Percentiles rank a stretch among this genome's conserved stretches.
phyloP scores from a whole-genome alignment of 2,888 invertebrate genomes.

The Tetanocera ferruginea region DNA sequence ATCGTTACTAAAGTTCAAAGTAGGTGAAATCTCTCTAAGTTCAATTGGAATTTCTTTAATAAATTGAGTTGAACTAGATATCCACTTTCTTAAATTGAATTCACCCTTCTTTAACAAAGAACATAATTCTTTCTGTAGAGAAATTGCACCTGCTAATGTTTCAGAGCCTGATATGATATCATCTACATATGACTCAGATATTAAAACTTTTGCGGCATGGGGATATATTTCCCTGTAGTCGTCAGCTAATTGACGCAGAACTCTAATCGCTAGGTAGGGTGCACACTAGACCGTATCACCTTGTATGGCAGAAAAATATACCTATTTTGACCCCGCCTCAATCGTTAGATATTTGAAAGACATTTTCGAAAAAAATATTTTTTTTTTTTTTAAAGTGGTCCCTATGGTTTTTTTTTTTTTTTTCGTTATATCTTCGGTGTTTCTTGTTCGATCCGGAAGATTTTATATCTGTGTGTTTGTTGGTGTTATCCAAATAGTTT shows the following conservation, averaged over 20 bases:
- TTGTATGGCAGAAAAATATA: too few species aligned
- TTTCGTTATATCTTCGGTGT: too few species aligned
- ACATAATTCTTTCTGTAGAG: conserved; percentile 32
- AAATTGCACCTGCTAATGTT: conserved; percentile 16
- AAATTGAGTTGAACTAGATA: conserved; percentile 30
- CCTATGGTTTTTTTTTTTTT: too few species aligned
- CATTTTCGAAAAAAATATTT: too few species aligned
- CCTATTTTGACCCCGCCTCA: too few species aligned
- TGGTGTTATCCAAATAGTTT: too few species aligned
- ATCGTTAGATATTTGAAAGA: too few species aligned
- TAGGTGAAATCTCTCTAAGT: conserved; percentile 20
- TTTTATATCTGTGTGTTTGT: too few species aligned
- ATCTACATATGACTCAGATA: conserved; percentile 39
- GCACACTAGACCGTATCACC: too few species aligned
- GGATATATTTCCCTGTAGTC: conserved; percentile 32
- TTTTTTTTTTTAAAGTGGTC: too few species aligned
- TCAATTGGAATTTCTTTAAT: conserved; percentile 17
- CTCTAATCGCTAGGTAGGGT: conserved; percentile 40
- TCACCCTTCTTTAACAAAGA: conserved; percentile 23
- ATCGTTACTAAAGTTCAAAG: conserved; percentile 24
- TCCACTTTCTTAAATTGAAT: conserved; percentile 37
- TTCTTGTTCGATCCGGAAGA: too few species aligned
- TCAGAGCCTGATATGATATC: conserved; percentile 41
- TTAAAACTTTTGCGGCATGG: conserved; percentile 11
- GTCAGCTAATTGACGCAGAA: conserved; percentile 32